A percentile compares a stretch with the other conserved stretches of the same genome.
Evolutionary conservation across 2,797 vertebrate genomes (phyloP).

Genomic region (Silurus lanzhouensis): DNA sequence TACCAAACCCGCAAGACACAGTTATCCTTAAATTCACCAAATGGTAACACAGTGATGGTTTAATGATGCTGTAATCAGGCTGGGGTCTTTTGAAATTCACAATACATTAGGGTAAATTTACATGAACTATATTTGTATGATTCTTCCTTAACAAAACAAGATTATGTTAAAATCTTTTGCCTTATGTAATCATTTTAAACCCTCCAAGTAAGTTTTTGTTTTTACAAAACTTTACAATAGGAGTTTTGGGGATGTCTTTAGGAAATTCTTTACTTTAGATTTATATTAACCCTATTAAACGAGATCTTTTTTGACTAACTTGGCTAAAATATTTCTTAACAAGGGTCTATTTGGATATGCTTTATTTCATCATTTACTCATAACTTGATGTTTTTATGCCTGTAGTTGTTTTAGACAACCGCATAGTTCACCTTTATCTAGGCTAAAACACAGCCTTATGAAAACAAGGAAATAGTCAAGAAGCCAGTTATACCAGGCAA

Average conservation of each 20-base stretch:
- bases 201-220: not conserved
- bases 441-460: not conserved
- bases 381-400: not conserved
- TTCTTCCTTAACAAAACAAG: not conserved
- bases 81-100: not conserved
- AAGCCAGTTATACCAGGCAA: not conserved
- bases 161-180: not conserved
- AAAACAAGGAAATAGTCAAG: not conserved
- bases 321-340: not conserved
- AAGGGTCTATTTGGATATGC: not conserved
- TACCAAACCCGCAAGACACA: slow-evolving; percentile 59
- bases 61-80: not conserved
- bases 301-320: not conserved
- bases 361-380: not conserved
- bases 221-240: not conserved
- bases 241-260: not conserved
- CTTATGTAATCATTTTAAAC: not conserved
- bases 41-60: slow-evolving; percentile 33
- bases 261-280: not conserved
- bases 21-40: slow-evolving; percentile 67
- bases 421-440: not conserved
- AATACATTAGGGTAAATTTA: not conserved
- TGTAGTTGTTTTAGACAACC: not conserved
- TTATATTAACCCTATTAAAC: not conserved
- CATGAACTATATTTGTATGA: not conserved